Conservation (phyloP, 2,113 vertebrate species). For the Epinephelus cyanopodus region DNA sequence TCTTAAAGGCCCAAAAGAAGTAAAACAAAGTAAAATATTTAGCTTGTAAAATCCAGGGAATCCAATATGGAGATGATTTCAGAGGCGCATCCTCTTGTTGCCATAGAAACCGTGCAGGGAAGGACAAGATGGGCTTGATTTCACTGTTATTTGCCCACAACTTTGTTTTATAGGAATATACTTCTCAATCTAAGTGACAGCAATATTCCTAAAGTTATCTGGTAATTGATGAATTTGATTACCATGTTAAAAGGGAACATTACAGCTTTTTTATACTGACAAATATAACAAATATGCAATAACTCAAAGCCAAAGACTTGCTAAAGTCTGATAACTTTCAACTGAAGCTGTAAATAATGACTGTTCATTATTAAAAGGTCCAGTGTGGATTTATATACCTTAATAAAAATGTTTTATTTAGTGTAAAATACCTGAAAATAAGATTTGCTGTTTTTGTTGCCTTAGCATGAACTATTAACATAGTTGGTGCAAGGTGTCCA, state of each 20-base stretch:
- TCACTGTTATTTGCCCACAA: background rate
- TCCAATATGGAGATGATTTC: background rate
- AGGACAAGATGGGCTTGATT: background rate
- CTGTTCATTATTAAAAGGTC: background rate
- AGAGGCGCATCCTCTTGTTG: background rate
- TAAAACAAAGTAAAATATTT: too few relatives aligned
- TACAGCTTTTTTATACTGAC: background rate
- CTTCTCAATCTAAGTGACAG: background rate
- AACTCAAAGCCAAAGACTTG: background rate
- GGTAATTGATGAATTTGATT: background rate
- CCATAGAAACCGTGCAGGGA: constrained; percentile 4
- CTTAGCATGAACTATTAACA: too few relatives aligned
- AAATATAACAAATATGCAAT: background rate
- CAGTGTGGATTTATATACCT: too few relatives aligned
- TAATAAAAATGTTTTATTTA: too few relatives aligned
- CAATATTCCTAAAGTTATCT: background rate
- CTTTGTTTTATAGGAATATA: too few relatives aligned
- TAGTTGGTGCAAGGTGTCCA: too few relatives aligned
- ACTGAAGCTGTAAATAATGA: background rate
- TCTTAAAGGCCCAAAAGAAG: too few relatives aligned
- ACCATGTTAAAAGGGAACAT: background rate
- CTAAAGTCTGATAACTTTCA: background rate
- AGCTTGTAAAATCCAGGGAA: too few relatives aligned
- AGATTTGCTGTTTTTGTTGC: too few relatives aligned
- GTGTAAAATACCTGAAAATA: too few relatives aligned